Evolutionary conservation across 2,888 invertebrate genomes (phyloP), one percentile per base, ranked within the genome.

Genomic region (Lasiommata megera): DNA sequence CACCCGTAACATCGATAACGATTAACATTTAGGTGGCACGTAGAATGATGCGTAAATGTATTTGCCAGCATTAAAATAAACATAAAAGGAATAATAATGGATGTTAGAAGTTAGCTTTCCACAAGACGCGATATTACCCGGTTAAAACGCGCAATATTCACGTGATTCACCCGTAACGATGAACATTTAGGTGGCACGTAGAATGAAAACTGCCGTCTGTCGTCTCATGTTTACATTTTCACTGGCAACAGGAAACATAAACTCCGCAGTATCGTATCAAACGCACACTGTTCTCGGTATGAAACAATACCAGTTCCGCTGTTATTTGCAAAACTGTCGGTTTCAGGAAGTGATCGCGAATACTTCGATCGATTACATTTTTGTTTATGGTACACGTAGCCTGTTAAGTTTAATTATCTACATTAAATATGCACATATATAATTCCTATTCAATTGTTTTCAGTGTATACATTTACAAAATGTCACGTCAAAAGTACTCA

Each of bases 281-380:
- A 72, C 76, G 74, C 76, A 55, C 34, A 78, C 78, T 73, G 82
- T 67, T 68, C 68, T 84, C 68, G 74, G 87, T 87, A 88, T 74
- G 79, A 83, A 85, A 90, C 89, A 90, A 89, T 88, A 82, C 84
- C 76, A 84, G 88, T 88, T 90, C 88, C 89, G 88, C 73, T 84
- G 80, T 82, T 75, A 80, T 88, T 87, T 85, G 84, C 81, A 82
- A 87, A 87, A 84, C 80, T 78, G 74, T 74, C 71, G 75, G 72
- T 88, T 87, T 87, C 82, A 85, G 88, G 87, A 88, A 88, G 84
- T 86, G 78, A 65, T 69, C 70, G 71, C 16, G 29, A 31, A 23
- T 66, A 72, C 70, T 74, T 75, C 75, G 78, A 77, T 77, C 74
- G 72, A 73, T 73, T 69, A 23, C 70, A 59, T 60, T 66, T 66